Percentiles rank a stretch among this genome's conserved stretches.
Evolutionary conservation across 1,140 invertebrate genomes (phyloP).

Genomic region (Pectinophora gossypiella): DNA sequence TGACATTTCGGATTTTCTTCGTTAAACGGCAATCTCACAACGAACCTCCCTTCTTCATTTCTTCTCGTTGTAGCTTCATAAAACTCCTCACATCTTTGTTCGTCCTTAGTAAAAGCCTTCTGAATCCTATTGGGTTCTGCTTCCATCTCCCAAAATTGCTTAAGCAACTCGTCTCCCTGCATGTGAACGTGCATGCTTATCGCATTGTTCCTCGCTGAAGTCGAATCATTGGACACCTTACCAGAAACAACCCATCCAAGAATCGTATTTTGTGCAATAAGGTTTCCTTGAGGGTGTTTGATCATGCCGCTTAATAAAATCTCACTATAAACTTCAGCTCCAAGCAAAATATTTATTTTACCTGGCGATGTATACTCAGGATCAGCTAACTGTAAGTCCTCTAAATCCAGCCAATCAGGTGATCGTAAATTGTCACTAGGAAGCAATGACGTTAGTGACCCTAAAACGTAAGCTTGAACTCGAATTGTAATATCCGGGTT

Average conservation of each 20-base stretch:
- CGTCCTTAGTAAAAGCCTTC: neutral
- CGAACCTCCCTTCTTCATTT: conserved; percentile 1
- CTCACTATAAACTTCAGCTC: conserved; percentile 2
- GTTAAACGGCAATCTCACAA: neutral
- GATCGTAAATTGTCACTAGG: neutral
- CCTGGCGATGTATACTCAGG: conserved; percentile 1
- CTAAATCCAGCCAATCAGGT: neutral
- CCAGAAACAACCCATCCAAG: conserved; percentile 3
- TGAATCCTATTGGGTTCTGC: neutral
- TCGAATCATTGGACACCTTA: neutral
- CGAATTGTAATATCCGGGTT: neutral
- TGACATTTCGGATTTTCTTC: too few relatives aligned
- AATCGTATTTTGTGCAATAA: conserved; percentile 1
- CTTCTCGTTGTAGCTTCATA: conserved; percentile 3
- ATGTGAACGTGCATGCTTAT: neutral
- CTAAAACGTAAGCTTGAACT: conserved; percentile 2
- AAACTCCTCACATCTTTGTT: conserved; percentile 2
- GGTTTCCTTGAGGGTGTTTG: neutral
- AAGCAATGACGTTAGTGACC: conserved; percentile 1
- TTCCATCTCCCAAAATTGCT: conserved; percentile 5
- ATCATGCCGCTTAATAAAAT: neutral
- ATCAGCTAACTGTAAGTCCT: neutral
- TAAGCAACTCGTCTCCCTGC: neutral
- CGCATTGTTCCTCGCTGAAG: neutral
- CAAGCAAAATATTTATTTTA: conserved; percentile 1